Evolutionary conservation across 2,113 vertebrate genomes (phyloP).

Genomic region (Scartelaos histophorus): DNA sequence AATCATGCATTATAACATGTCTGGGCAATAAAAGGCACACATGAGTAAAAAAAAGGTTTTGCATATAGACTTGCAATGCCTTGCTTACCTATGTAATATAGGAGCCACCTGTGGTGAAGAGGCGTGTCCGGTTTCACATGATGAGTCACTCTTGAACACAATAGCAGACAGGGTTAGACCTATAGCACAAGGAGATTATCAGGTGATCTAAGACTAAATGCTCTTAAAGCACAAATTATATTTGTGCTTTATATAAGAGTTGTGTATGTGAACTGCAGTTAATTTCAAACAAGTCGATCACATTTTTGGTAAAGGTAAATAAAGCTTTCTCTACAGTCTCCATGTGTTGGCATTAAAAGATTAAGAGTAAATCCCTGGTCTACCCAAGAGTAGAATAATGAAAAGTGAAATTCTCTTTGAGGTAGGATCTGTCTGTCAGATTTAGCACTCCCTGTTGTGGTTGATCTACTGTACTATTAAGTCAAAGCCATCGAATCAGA

Average conservation of each 20-base stretch:
- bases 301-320: not conserved
- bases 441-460: constrained; percentile 11
- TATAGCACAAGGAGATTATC: not conserved
- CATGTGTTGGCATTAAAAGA: constrained; percentile 67
- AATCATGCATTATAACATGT: no score
- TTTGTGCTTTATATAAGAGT: no score
- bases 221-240: not conserved
- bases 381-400: constrained; percentile 41
- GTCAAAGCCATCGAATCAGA: constrained; percentile 40
- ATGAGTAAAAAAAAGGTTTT: not conserved
- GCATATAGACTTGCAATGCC: not conserved
- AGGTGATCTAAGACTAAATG: not conserved
- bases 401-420: constrained; percentile 70
- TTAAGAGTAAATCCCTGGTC: constrained; percentile 69
- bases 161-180: not conserved
- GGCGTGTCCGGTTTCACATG: constrained; percentile 8
- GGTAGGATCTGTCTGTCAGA: constrained; percentile 43
- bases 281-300: not conserved
- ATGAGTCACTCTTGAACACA: constrained; percentile 4
- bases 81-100: not conserved
- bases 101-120: not conserved
- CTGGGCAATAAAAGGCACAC: no score
- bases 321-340: not conserved
- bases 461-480: constrained; percentile 58
- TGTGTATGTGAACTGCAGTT: not conserved